Evolutionary conservation across 2,888 invertebrate species (phyloP), one percentile per base, ranked within the genome.

Genomic region (Hymenopus coronatus): DNA sequence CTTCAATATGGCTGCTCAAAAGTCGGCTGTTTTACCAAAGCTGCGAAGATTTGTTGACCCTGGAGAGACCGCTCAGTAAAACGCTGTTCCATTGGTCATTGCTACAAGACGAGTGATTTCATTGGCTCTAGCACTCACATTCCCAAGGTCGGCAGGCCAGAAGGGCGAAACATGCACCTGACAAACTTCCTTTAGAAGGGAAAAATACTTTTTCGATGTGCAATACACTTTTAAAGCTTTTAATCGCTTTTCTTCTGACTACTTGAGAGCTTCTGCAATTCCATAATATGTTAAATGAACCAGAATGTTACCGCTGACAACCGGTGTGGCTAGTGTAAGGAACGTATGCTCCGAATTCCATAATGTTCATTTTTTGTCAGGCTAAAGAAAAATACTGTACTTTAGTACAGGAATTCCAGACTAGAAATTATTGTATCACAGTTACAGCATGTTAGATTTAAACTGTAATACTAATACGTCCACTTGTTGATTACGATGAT

Each of bases 1-100:
- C 87, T 94, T 93, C 94, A 94, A 94, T 93, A 94, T 94, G 94
- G 93, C 93, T 93, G 93, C 93, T 92, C 91, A 92, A 92, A 92
- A 93, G 93, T 93, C 93, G 92, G 93, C 93, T 93, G 93, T 93
- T 93, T 93, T 93, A 93, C 90, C 89, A 93, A 93, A 93, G 93
- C 88, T 83, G 88, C 83, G 89, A 90, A 89, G 93, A 93, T 93
- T 93, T 93, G 94, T 94, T 94, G 93, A 93, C 93, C 94, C 93
- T 93, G 93, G 89, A 93, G 92, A 92, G 91, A 91, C 91, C 91
- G 91, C 91, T 91, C 91, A 91, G 91, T 90, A 91, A 91, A 89
- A 90, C 89, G 89, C 40, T 90, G 91, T 92, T 91, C 92, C 91
- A 93, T 93, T 93, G 93, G 93, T 92, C 91, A 92, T 90, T 90